These are phyloP conservation scores for Tympanuchus pallidicinctus DNA, from an alignment of 2,113 vertebrate species.

Conservation along the genomic window DNA sequence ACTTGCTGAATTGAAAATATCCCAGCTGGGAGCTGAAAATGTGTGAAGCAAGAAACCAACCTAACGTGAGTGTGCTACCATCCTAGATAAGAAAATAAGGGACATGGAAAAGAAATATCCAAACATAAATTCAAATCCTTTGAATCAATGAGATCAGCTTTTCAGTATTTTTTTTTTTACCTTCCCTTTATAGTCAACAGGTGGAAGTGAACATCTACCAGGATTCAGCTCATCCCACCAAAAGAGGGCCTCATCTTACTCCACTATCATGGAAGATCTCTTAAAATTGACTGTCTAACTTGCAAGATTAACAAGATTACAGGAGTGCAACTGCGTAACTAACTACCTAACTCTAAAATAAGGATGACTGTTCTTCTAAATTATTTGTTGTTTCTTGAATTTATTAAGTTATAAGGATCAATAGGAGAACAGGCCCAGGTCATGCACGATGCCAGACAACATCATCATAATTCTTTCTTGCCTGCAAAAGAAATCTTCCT, in stretches of 20 bases:
- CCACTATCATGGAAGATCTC: rapidly evolving
- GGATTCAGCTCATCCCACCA: background rate
- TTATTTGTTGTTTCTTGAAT: background rate
- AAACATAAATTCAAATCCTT: background rate
- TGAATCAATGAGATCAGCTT: background rate
- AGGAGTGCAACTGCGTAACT: background rate
- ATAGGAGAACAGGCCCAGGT: background rate
- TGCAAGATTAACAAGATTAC: background rate
- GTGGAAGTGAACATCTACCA: background rate
- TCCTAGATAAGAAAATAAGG: background rate
- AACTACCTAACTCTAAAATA: background rate
- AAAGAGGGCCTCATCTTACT: background rate
- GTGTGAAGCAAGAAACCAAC: background rate
- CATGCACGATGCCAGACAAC: background rate
- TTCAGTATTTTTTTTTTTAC: background rate
- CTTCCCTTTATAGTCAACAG: background rate
- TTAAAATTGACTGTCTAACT: background rate
- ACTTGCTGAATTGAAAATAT: background rate
- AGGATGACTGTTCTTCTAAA: background rate
- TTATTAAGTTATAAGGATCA: background rate
- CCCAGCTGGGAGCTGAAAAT: background rate
- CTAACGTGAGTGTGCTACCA: background rate
- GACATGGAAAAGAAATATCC: background rate
- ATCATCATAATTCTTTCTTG: background rate
- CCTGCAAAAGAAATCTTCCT: background rate